phyloP scores from a whole-genome alignment of 2,797 vertebrate species.

The Gobionotothen gibberifrons region DNA sequence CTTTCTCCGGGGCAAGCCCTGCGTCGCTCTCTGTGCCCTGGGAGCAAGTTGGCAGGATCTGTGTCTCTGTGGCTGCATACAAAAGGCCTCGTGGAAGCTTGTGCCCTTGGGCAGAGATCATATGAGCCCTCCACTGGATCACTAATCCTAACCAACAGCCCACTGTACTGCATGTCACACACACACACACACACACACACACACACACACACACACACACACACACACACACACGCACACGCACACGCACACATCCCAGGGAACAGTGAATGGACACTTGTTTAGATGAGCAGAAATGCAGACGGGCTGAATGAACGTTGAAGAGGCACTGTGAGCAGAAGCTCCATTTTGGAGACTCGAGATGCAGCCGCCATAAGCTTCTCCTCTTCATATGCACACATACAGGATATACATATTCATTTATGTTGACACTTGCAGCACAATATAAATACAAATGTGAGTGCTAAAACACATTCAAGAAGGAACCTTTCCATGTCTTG shows the following conservation, averaged over 20 bases:
- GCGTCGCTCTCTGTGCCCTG: slow-evolving; percentile 61
- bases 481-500: slow-evolving; percentile 45
- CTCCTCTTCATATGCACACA: slow-evolving; percentile 30
- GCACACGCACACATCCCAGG: slow-evolving; percentile 24
- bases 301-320: slow-evolving; percentile 40
- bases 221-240: slow-evolving; percentile 29
- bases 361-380: slow-evolving; percentile 54
- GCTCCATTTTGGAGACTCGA: slow-evolving; percentile 64
- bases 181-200: slow-evolving; percentile 27
- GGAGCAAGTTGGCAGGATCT: slow-evolving; percentile 74
- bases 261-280: slow-evolving; percentile 42
- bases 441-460: slow-evolving; percentile 36
- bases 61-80: slow-evolving; percentile 74
- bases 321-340: slow-evolving; percentile 23
- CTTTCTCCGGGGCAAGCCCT: slow-evolving; percentile 45
- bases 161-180: slow-evolving; percentile 41
- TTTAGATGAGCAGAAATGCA: slow-evolving; percentile 39
- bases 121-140: slow-evolving; percentile 72
- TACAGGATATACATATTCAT: slow-evolving; percentile 61
- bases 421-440: slow-evolving; percentile 37
- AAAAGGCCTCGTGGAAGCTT: slow-evolving; percentile 59
- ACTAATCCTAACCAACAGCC: slow-evolving; percentile 65
- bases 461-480: slow-evolving; percentile 27
- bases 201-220: slow-evolving; percentile 28
- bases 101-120: slow-evolving; percentile 82